A percentile compares a stretch with the other conserved stretches of the same genome.
phyloP scores from a whole-genome alignment of 2,888 invertebrate species.

The Epinotia nisella region DNA sequence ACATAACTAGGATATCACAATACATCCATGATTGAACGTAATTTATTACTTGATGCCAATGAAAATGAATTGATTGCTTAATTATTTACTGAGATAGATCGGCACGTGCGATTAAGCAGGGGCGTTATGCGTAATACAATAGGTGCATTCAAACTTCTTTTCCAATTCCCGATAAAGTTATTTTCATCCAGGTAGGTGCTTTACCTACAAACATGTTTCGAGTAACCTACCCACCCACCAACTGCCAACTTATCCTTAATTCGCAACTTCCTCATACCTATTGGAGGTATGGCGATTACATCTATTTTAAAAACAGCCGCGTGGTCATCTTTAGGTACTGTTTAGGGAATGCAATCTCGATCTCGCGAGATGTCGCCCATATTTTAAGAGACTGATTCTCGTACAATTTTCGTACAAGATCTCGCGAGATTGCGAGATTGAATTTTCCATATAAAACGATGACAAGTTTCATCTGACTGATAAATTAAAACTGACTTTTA shows the following conservation, averaged over 20 bases:
- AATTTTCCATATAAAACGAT: too few relatives aligned
- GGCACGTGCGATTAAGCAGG: neutral
- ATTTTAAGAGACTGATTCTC: too few relatives aligned
- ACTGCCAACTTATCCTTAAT: conserved; percentile 30
- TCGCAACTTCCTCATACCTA: conserved; percentile 26
- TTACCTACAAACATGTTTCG: neutral
- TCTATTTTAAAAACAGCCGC: neutral
- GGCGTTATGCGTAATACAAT: neutral
- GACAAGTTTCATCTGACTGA: too few relatives aligned
- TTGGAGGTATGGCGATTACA: conserved; percentile 7
- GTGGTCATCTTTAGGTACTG: neutral
- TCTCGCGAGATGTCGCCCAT: too few relatives aligned
- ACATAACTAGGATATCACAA: conserved; percentile 27
- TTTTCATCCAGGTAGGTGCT: neutral
- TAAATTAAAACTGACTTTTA: too few relatives aligned
- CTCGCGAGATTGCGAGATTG: too few relatives aligned
- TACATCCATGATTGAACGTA: conserved; percentile 16
- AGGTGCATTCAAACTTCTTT: neutral
- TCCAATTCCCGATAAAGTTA: neutral
- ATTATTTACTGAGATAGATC: conserved; percentile 1
- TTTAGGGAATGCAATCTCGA: too few relatives aligned
- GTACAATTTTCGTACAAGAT: too few relatives aligned
- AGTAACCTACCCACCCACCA: neutral
- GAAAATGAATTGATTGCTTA: neutral
- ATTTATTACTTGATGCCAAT: conserved; percentile 14